Evolutionary conservation across 1,140 invertebrate genomes (phyloP).

Genomic region (Harlomillsia oculata): DNA sequence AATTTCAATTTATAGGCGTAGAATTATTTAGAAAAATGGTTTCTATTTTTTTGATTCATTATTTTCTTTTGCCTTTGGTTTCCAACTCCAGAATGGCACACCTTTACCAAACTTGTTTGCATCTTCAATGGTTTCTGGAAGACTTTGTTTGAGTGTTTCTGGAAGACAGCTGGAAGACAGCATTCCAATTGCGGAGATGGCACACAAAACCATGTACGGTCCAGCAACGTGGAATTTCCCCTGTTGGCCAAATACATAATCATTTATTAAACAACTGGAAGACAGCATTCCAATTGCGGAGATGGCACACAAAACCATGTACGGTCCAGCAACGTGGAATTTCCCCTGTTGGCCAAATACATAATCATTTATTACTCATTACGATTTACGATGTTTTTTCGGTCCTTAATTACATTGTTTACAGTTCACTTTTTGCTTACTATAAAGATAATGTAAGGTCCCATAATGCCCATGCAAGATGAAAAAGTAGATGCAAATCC

Average conservation of each 20-base stretch:
- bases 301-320: conserved; percentile 35
- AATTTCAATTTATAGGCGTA: background rate
- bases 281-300: conserved; percentile 35
- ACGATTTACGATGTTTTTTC: too few species aligned
- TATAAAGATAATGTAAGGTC: conserved; percentile 22
- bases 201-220: conserved; percentile 37
- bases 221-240: conserved; percentile 20
- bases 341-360: too few species aligned
- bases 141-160: conserved; percentile 27
- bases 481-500: conserved; percentile 14
- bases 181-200: conserved; percentile 34
- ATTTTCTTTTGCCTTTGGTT: conserved; percentile 5
- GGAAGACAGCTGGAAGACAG: conserved; percentile 36
- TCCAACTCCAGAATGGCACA: conserved; percentile 38
- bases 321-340: conserved; percentile 31
- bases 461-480: conserved; percentile 3
- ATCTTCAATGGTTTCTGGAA: conserved; percentile 39
- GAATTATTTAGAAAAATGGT: background rate
- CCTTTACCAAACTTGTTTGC: conserved; percentile 38
- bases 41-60: too few species aligned
- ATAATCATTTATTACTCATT: too few species aligned
- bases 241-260: conserved; percentile 7
- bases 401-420: too few species aligned
- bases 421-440: too few species aligned
- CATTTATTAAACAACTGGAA: conserved; percentile 37